phyloP scores from a whole-genome alignment of 2,888 invertebrate genomes.

The Gandaritis pyraliata region DNA sequence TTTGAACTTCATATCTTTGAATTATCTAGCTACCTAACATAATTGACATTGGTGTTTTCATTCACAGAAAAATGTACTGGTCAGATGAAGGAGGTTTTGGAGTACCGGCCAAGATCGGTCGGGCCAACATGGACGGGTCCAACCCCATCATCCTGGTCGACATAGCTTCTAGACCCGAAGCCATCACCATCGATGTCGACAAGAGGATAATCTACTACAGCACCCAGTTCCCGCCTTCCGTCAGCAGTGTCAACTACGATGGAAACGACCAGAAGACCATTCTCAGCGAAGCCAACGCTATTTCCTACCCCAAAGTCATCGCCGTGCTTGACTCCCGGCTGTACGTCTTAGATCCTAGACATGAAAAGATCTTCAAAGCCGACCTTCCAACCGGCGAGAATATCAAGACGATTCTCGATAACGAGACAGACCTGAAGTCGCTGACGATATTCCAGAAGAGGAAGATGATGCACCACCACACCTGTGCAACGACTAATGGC shows the following conservation, averaged over 20 bases:
- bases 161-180: slow-evolving; percentile 89
- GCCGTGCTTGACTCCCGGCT: slow-evolving; percentile 92
- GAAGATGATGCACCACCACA: slow-evolving; percentile 89
- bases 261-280: slow-evolving; percentile 89
- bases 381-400: slow-evolving; percentile 92
- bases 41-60: slow-evolving; percentile 19
- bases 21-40: too few species aligned
- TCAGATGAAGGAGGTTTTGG: slow-evolving; percentile 97
- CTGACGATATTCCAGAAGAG: slow-evolving; percentile 95
- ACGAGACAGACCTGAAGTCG: slow-evolving; percentile 94
- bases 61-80: slow-evolving; percentile 94
- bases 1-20: too few species aligned
- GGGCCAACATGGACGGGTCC: slow-evolving; percentile 97
- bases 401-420: slow-evolving; percentile 90
- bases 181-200: slow-evolving; percentile 93
- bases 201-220: slow-evolving; percentile 95
- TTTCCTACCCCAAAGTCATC: slow-evolving; percentile 91
- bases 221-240: slow-evolving; percentile 88
- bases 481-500: slow-evolving; percentile 93
- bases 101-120: slow-evolving; percentile 94
- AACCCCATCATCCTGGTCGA: slow-evolving; percentile 89
- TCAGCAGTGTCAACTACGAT: slow-evolving; percentile 89
- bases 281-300: slow-evolving; percentile 87
- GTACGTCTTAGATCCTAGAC: slow-evolving; percentile 94
- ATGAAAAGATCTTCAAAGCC: slow-evolving; percentile 94